Conservation (phyloP, 1,140 invertebrate species). For the Sarcophaga bullata region DNA sequence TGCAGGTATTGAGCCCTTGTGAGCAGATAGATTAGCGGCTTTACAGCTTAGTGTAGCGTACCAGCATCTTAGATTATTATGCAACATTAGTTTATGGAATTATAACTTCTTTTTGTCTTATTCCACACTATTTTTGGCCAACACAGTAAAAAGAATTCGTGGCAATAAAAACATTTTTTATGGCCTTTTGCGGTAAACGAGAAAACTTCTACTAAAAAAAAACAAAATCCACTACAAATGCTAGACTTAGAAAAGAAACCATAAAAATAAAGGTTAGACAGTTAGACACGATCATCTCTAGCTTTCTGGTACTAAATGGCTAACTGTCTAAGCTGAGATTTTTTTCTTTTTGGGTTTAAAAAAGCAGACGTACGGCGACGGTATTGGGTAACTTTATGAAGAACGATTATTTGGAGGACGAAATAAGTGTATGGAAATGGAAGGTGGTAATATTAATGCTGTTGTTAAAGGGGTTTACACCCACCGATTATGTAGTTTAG, state of each 20-base stretch:
- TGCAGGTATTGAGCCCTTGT: no score
- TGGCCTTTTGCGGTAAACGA: not conserved
- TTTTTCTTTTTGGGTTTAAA: no score
- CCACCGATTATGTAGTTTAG: slow-evolving; percentile 41
- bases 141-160: slow-evolving; percentile 17
- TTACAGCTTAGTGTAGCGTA: not conserved
- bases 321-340: no score
- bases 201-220: not conserved
- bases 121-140: not conserved
- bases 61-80: slow-evolving; percentile 30
- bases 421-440: slow-evolving; percentile 3
- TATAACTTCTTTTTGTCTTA: slow-evolving; percentile 20
- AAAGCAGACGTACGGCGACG: not conserved
- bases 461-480: slow-evolving; percentile 39
- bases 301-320: not conserved
- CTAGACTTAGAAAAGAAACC: not conserved
- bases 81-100: slow-evolving; percentile 36
- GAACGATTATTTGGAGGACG: not conserved
- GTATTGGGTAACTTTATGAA: no score
- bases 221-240: slow-evolving; percentile 13
- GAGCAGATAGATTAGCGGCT: no score
- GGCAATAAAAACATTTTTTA: slow-evolving; percentile 20
- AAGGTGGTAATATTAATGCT: slow-evolving; percentile 39
- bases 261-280: slow-evolving; percentile 35
- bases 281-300: slow-evolving; percentile 35